These are phyloP conservation scores for Siniperca scherzeri DNA, from an alignment of 2,797 vertebrate species.

Conservation along the genomic window DNA sequence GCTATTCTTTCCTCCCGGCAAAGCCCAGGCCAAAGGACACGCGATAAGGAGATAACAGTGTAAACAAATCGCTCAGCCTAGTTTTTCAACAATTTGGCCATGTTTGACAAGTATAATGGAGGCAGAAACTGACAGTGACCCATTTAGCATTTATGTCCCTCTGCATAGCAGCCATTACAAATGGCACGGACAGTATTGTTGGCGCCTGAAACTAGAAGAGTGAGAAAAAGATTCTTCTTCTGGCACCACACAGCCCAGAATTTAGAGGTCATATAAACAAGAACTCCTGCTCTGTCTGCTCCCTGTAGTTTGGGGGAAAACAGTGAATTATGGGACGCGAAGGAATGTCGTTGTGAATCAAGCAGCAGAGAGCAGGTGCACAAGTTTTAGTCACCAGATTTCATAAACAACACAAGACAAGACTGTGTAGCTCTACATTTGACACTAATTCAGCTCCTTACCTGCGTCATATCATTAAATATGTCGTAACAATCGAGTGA, in stretches of 20 bases:
- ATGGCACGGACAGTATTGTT: neutral
- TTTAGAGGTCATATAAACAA: conserved; percentile 2
- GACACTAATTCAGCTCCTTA: neutral
- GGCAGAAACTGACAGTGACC: conserved; percentile 16
- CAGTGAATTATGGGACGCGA: neutral
- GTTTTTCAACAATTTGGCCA: neutral
- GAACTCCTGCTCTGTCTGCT: neutral
- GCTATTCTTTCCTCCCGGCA: conserved; percentile 17
- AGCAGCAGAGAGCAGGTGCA: conserved; percentile 11
- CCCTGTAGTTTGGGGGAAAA: conserved; percentile 1
- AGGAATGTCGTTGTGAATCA: conserved; percentile 29
- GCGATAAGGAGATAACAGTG: conserved; percentile 2
- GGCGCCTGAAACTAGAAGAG: conserved; percentile 31
- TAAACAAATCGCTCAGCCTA: neutral
- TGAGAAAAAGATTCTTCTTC: conserved; percentile 25
- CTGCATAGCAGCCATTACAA: conserved; percentile 5
- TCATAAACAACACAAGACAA: neutral
- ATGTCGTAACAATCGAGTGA: neutral
- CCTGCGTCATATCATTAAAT: conserved; percentile 1
- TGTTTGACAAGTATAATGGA: neutral
- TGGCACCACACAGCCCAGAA: neutral
- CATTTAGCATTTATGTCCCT: neutral
- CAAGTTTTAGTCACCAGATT: neutral
- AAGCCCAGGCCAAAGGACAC: conserved; percentile 25
- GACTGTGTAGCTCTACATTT: neutral